These are phyloP conservation scores for Sinocyclocheilus maitianheensis DNA, from an alignment of 2,113 vertebrate genomes.

Conservation along the genomic window DNA sequence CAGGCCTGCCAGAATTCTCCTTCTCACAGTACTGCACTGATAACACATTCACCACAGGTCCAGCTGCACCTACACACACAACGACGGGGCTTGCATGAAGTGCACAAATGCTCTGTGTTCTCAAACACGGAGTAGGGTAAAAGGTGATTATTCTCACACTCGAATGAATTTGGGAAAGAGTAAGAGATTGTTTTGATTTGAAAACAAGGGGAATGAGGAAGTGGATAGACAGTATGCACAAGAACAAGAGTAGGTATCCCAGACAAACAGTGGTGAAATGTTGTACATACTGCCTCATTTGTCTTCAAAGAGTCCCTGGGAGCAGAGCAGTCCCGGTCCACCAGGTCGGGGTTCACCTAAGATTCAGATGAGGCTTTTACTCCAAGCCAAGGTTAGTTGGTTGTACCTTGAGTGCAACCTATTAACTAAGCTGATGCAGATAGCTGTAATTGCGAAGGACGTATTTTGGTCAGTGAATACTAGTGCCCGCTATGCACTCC, in stretches of 20 bases:
- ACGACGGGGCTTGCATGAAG: slow-evolving; percentile 29
- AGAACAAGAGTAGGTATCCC: neutral
- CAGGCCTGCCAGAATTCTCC: slow-evolving; percentile 68
- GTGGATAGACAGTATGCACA: neutral
- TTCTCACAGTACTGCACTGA: slow-evolving; percentile 69
- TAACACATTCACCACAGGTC: slow-evolving; percentile 69
- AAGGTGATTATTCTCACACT: slow-evolving; percentile 54
- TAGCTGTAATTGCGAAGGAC: neutral
- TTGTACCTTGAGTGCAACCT: neutral
- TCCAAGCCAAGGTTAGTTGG: neutral
- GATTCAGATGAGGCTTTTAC: slow-evolving; percentile 39
- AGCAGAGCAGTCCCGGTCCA: neutral
- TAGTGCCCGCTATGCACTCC: neutral
- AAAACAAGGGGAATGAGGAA: neutral
- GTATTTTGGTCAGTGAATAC: neutral
- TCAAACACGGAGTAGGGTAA: slow-evolving; percentile 30
- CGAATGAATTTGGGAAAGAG: neutral
- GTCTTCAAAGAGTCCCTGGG: slow-evolving; percentile 4
- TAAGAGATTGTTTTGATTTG: neutral
- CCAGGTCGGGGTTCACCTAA: neutral
- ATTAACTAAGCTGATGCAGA: neutral
- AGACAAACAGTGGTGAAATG: neutral
- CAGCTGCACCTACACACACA: slow-evolving; percentile 57
- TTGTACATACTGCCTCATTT: neutral
- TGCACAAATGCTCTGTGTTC: slow-evolving; percentile 29